Conservation (phyloP, 2,113 vertebrate genomes). For the Patagioenas fasciata region DNA sequence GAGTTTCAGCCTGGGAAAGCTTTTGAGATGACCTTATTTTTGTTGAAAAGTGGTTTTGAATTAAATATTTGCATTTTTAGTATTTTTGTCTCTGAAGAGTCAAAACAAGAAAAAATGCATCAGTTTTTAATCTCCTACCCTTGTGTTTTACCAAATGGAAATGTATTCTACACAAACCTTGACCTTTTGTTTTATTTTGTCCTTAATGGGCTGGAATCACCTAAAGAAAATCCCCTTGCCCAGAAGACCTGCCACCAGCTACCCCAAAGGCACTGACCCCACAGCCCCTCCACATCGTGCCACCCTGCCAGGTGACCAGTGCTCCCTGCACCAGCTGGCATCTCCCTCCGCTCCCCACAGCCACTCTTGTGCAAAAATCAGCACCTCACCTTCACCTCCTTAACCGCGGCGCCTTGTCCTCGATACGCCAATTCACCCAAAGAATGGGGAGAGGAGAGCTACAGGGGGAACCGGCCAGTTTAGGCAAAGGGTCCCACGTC, state of each 20-base stretch:
- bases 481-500: background rate
- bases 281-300: background rate
- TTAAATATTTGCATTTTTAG: background rate
- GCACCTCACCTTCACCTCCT: background rate
- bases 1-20: background rate
- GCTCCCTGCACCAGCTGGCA: too few species aligned
- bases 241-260: background rate
- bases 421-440: fast-evolving
- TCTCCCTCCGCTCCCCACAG: background rate
- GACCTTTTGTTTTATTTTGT: background rate
- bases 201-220: fast-evolving
- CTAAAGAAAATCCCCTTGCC: background rate
- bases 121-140: background rate
- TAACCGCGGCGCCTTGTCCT: background rate
- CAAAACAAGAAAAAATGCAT: background rate
- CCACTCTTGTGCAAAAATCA: background rate
- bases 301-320: too few species aligned
- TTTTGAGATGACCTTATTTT: background rate
- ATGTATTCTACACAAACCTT: background rate
- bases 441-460: background rate
- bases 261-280: fast-evolving
- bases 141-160: background rate
- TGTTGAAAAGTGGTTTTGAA: background rate
- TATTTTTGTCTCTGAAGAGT: background rate
- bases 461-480: background rate